Conservation (phyloP, 30 jellyfish, hydroid and myxozoan genomes). For the Aurelia sp. region DNA sequence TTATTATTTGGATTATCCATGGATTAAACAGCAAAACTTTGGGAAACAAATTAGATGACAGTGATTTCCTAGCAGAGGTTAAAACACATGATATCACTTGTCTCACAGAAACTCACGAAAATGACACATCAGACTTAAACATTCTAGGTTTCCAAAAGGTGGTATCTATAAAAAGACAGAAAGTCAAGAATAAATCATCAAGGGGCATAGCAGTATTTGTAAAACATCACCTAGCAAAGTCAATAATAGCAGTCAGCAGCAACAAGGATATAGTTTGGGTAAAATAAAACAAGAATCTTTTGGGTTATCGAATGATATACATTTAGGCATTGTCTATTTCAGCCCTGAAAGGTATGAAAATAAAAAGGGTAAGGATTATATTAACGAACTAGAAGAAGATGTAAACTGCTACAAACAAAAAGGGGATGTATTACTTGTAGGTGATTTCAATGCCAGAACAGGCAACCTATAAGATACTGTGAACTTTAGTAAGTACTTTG, state of each 20-base stretch:
- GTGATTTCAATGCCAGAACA: slow-evolving; percentile 5
- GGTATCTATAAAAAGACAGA: neutral
- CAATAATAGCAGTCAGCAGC: neutral
- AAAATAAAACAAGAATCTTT: slow-evolving; percentile 5
- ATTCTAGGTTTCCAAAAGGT: slow-evolving; percentile 1
- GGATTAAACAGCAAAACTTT: slow-evolving; percentile 22
- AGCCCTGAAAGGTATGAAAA: neutral
- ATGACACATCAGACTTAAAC: slow-evolving; percentile 16
- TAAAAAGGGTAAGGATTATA: slow-evolving; percentile 15
- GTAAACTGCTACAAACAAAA: neutral
- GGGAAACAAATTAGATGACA: neutral
- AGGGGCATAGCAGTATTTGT: slow-evolving; percentile 19
- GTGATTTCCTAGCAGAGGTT: slow-evolving; percentile 15
- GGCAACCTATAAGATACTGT: neutral
- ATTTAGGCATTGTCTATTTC: neutral
- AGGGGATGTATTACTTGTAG: slow-evolving; percentile 1
- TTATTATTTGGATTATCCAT: slow-evolving; percentile 17
- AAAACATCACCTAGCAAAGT: neutral
- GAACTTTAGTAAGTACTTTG: slow-evolving; percentile 1
- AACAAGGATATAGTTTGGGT: neutral
- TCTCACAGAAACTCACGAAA: slow-evolving; percentile 13
- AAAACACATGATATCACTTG: slow-evolving; percentile 9
- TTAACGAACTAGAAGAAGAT: neutral
- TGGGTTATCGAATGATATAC: neutral
- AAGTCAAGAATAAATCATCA: neutral